These are phyloP conservation scores for Craniophora ligustri DNA, from an alignment of 2,888 invertebrate species.

Conservation along the genomic window DNA sequence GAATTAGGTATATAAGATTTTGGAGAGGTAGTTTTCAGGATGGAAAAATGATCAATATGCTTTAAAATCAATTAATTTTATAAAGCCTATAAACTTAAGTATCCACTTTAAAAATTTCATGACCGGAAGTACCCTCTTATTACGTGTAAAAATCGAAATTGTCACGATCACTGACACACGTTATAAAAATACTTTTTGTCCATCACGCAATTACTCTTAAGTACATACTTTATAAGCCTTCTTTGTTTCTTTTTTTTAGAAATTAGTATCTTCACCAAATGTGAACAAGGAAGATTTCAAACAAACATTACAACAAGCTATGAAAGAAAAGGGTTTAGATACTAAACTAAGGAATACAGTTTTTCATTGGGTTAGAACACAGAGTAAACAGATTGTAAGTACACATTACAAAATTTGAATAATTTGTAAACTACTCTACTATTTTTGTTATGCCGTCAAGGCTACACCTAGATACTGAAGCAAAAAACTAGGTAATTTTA, in stretches of 20 bases:
- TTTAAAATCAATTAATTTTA: no score
- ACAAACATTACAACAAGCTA: slow-evolving; percentile 92
- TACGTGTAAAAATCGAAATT: slow-evolving; percentile 22
- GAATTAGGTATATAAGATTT: no score
- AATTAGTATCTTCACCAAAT: slow-evolving; percentile 92
- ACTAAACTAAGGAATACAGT: slow-evolving; percentile 95
- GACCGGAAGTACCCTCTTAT: not conserved
- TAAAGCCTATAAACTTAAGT: not conserved
- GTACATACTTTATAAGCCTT: slow-evolving; percentile 3
- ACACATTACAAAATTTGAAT: no score
- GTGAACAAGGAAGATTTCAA: slow-evolving; percentile 94
- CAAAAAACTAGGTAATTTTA: no score
- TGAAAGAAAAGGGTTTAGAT: slow-evolving; percentile 94
- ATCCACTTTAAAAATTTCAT: not conserved
- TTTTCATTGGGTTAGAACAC: slow-evolving; percentile 92
- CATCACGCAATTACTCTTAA: slow-evolving; percentile 30
- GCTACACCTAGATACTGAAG: no score
- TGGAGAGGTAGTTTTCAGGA: no score
- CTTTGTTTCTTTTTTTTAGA: slow-evolving; percentile 81
- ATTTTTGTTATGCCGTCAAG: no score
- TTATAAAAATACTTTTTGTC: slow-evolving; percentile 23
- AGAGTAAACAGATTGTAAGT: slow-evolving; percentile 79
- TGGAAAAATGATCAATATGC: no score
- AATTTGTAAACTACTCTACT: no score
- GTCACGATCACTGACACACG: slow-evolving; percentile 7